Evolutionary conservation across 2,797 vertebrate genomes (phyloP), one percentile per base, ranked within the genome.

Genomic region (Uromys caudimaculatus): DNA sequence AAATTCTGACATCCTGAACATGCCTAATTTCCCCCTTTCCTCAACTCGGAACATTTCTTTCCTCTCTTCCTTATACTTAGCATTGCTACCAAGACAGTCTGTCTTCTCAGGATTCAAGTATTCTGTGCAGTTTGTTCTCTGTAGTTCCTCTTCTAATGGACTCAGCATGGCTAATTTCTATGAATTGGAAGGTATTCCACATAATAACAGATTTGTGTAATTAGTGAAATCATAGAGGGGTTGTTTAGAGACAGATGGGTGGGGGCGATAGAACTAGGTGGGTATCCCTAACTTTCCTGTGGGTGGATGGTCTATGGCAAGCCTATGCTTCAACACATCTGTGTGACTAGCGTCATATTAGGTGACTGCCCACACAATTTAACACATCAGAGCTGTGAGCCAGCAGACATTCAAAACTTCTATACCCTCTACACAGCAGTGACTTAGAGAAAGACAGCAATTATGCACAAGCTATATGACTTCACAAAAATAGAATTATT

Each of bases 241-340:
- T 21, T 47, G 54, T 38, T 24, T 93, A 60, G 47, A 79, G 60
- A 90, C 71, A 94, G 54, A 91, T 85, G 32, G 9, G 1, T 84
- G 32, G 41, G 52, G 44, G 32, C 32, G 13, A 27, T 81, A 29
- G 35, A 69, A 75, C 9, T 11, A 78, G 41, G 64, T 93, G 69
- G 47, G 62, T 5, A 88, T 90, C 60, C 41, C 32, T 35, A n/a
- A 81, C 41, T 35, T 19, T n/a, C 69, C 12, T 60, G 58, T 79
- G 60, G 52, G 90, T 54, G n/a, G 56, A 16, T 71, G 11, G 56
- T 44, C 12, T n/a, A 29, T 50, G 27, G 75, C 16, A 89, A 27
- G 9, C 24, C 23, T 78, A 44, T 35, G 21, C 44, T 76, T 35
- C 56, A 78, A 88, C 19, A 29, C 24, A 29, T 0, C 5, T 85